Evolutionary conservation across 1,140 invertebrate species (phyloP), one percentile per base, ranked within the genome.

Genomic region (Euglossa dilemma): DNA sequence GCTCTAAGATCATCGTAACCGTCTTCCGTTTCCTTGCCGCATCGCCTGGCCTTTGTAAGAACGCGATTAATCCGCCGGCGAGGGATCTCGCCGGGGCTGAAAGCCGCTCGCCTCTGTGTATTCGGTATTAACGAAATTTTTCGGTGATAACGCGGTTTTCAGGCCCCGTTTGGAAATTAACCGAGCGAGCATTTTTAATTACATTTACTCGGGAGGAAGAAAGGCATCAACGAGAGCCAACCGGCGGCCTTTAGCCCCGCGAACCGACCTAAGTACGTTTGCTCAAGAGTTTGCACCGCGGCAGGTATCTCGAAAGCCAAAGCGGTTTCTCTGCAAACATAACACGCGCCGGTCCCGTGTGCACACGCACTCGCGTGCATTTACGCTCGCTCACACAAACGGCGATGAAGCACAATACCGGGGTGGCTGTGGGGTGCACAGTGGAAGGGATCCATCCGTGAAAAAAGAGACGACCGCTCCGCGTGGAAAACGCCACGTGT

Each of bases 171-270:
- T 84, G 28, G 16, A n/a, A 86, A 88, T 84, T 83, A 88, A 89
- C 54, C 64, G 16, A 80, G 73, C 69, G 73, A 61, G 50, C 50
- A 82, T 89, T 86, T 89, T 88, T 89, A 89, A 88, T 88, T 85
- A 64, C 77, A 54, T 80, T 18, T 69, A 57, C 43, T n/a, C 16
- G 6, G 14, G 43, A 52, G 2, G 23, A 45, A 83, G 52, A 80
- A 86, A 80, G 57, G 50, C 61, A 25, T 63, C 52, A 54, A 36
- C 57, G 67, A 72, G 23, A 79, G 36, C 9, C 28, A 56, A 69
- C n/a, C 18, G 18, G 2, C 50, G 36, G 18, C 64, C 50, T 83
- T 56, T 45, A 79, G 63, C 59, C n/a, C 11, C 20, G 2, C 20
- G 28, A 56, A 43, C 52, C 52, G 18, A 43, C 69, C 52, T 75